phyloP scores from a whole-genome alignment of 2,113 vertebrate species.

The Condylura cristata region DNA sequence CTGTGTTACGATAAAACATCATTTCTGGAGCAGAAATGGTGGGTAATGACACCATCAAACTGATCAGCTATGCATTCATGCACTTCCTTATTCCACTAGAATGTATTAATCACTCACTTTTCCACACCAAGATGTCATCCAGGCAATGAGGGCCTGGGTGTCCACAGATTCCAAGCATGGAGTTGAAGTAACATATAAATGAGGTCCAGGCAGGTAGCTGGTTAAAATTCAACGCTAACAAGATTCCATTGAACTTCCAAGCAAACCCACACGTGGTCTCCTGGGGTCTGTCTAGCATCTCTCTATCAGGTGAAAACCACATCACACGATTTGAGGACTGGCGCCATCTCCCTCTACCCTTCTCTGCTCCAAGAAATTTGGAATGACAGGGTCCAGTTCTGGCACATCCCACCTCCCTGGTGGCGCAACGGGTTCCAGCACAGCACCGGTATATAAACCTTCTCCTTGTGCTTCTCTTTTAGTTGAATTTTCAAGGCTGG shows the following conservation, averaged over 20 bases:
- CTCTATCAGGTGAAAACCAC: neutral
- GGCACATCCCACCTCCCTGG: neutral
- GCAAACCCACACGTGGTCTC: neutral
- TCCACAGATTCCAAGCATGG: neutral
- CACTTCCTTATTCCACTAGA: neutral
- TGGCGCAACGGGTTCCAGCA: no score
- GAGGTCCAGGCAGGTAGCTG: neutral
- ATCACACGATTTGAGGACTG: neutral
- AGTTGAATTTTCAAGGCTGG: neutral
- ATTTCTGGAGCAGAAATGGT: neutral
- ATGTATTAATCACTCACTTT: neutral
- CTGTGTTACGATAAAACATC: neutral
- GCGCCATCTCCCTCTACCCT: neutral
- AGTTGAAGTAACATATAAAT: neutral
- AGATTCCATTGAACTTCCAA: neutral
- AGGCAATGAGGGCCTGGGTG: neutral
- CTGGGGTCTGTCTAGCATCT: neutral
- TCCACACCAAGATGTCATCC: neutral
- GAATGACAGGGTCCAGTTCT: neutral
- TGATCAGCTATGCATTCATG: neutral
- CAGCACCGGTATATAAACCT: fast-evolving
- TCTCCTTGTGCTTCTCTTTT: neutral
- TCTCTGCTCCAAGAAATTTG: neutral
- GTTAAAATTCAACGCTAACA: neutral
- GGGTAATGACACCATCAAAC: neutral